Conservation (phyloP, 2,113 vertebrate genomes). For the Triplophysa tibetana region DNA sequence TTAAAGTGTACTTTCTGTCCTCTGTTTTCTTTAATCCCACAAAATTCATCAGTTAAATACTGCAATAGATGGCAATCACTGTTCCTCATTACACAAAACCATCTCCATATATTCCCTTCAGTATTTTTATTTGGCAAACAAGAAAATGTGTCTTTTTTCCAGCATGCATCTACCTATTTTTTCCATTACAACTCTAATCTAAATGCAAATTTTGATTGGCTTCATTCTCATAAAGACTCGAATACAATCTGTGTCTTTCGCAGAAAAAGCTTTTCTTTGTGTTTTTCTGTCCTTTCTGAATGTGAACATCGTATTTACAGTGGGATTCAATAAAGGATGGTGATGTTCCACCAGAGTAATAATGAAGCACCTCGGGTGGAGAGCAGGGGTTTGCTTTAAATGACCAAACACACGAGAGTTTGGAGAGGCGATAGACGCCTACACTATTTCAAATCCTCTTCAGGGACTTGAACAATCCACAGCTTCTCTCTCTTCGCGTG, state of each 20-base stretch:
- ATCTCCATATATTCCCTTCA: conserved; percentile 53
- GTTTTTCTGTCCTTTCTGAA: conserved; percentile 1
- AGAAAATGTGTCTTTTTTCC: conserved; percentile 66
- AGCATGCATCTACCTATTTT: conserved; percentile 72
- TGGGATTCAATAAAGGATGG: conserved; percentile 56
- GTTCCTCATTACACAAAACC: conserved; percentile 44
- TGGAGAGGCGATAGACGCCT: not conserved
- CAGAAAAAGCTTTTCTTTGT: conserved; percentile 55
- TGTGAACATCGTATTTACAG: conserved; percentile 36
- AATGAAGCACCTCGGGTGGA: conserved; percentile 28
- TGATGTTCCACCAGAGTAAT: conserved; percentile 49
- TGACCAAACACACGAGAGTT: conserved; percentile 36
- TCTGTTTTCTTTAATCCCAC: not conserved
- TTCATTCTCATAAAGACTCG: conserved; percentile 57
- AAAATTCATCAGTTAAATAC: conserved; percentile 36
- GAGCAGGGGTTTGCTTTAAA: conserved; percentile 39
- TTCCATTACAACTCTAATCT: conserved; percentile 80
- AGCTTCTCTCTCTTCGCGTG: conserved; percentile 1
- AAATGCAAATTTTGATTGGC: conserved; percentile 80
- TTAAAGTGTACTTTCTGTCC: not conserved
- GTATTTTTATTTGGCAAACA: conserved; percentile 15
- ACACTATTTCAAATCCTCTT: conserved; percentile 27
- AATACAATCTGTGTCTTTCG: conserved; percentile 65
- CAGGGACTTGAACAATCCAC: conserved; percentile 19
- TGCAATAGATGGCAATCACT: conserved; percentile 43